Evolutionary conservation across 2,113 vertebrate species (phyloP), one percentile per base, ranked within the genome.

Genomic region (Osmerus mordax): DNA sequence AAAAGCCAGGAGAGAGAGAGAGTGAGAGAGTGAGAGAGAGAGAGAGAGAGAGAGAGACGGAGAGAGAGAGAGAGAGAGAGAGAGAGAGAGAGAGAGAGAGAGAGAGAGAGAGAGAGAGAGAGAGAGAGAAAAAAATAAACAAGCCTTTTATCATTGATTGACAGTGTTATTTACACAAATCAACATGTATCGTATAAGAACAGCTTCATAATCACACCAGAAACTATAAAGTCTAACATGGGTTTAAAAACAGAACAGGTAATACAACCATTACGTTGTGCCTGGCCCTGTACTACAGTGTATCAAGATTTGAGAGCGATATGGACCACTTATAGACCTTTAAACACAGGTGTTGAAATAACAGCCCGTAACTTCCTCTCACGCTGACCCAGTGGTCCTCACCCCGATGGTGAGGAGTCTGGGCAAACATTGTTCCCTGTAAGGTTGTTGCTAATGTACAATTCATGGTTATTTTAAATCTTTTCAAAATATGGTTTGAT

Each of bases 321-420:
- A 54, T 51, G 66, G 62, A 79, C 58, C 59, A 73, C 71, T 82
- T 74, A 73, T 76, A 18, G 68, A 61, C 64, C 65, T 77, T 76
- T 74, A 77, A 84, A 72, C 78, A 72, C 70, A 76, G 73, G 67
- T 71, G 74, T 69, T 81, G 41, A 75, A 74, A 72, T 55, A 85
- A 82, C 68, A 72, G 54, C 41, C 71, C 25, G 62, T 59, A 78
- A 72, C 65, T 58, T 79, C 29, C 41, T 70, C 61, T 52, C 14
- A 68, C 28, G 68, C 32, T 23, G 8, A 60, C 25, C 23, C 5
- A 25, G 32, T 32, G 65, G 65, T 72, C 74, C 52, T 73, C 51
- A 52, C 28, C 68, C 69, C 25, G 63, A 72, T 55, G 36, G 13
- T 59, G 23, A 28, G 12, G 74, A 4, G 5, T 65, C 11, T 5